Percentiles rank a stretch among this genome's conserved stretches.
These are phyloP conservation scores for Geotrypetes seraphini DNA, from an alignment of 2,797 vertebrate genomes.

Conservation along the genomic window DNA sequence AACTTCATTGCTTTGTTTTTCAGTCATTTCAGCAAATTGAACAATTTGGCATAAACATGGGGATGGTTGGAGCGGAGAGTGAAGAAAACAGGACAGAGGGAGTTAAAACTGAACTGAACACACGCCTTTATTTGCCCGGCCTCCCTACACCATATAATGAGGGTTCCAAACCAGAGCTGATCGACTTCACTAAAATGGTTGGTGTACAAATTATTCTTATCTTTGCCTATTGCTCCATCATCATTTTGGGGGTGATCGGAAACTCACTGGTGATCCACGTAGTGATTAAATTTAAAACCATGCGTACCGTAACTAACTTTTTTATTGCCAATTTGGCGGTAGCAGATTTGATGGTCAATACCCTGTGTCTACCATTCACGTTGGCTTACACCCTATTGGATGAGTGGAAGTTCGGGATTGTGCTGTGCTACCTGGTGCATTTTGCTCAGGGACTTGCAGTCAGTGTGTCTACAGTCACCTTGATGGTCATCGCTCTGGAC, in stretches of 20 bases:
- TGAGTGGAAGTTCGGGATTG: conserved; percentile 81
- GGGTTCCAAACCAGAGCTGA: conserved; percentile 44
- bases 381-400: conserved; percentile 78
- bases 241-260: conserved; percentile 78
- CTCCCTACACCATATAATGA: conserved; percentile 38
- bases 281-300: conserved; percentile 80
- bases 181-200: conserved; percentile 77
- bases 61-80: conserved; percentile 29
- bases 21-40: conserved; percentile 58
- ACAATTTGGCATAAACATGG: conserved; percentile 34
- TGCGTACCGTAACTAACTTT: conserved; percentile 86
- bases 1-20: too few relatives aligned
- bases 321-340: conserved; percentile 90
- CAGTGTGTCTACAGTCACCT: conserved; percentile 85
- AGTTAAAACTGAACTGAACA: conserved; percentile 34
- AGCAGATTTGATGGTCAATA: conserved; percentile 84
- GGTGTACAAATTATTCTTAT: conserved; percentile 83
- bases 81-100: conserved; percentile 49
- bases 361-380: conserved; percentile 84
- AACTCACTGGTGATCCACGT: conserved; percentile 89
- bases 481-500: conserved; percentile 87
- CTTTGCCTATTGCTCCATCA: conserved; percentile 85
- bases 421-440: conserved; percentile 81
- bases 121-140: conserved; percentile 23
- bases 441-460: conserved; percentile 85